Conservation (phyloP, 2,797 vertebrate species). For the Miichthys miiuy region DNA sequence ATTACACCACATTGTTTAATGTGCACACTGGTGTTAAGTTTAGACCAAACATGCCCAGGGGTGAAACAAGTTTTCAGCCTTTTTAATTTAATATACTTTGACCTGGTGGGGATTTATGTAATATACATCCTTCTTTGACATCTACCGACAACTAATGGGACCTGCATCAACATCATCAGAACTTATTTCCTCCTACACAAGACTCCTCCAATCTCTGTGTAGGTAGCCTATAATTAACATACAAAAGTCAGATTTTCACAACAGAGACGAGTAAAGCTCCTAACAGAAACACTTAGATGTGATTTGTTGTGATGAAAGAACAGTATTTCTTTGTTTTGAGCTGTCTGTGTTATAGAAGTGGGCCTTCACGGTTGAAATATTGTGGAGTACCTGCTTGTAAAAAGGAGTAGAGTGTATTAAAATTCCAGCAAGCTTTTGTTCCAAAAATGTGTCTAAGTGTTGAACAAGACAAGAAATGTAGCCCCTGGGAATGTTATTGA, state of each 20-base stretch:
- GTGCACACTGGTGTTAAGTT: constrained; percentile 37
- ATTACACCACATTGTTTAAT: constrained; percentile 55
- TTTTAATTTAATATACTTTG: constrained; percentile 41
- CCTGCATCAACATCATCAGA: constrained; percentile 23
- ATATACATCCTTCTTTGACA: constrained; percentile 35
- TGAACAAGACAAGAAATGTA: neutral
- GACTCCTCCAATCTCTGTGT: constrained; percentile 24
- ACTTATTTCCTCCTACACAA: constrained; percentile 34
- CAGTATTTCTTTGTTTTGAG: constrained; percentile 8
- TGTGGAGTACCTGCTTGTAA: neutral
- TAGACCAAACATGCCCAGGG: constrained; percentile 39
- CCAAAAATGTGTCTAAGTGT: neutral
- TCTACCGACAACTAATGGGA: constrained; percentile 18
- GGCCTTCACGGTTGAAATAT: neutral
- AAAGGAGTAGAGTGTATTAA: neutral
- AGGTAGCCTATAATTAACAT: constrained; percentile 39
- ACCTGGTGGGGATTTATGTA: constrained; percentile 39
- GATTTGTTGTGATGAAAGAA: neutral
- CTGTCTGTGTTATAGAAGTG: neutral
- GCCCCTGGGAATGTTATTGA: neutral
- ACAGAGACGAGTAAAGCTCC: constrained; percentile 16
- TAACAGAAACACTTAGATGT: neutral
- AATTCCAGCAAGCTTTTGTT: neutral
- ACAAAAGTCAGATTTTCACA: constrained; percentile 27
- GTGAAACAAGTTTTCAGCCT: constrained; percentile 31